Conservation (phyloP, 1,140 invertebrate genomes). For the Brachionus koreanus region DNA sequence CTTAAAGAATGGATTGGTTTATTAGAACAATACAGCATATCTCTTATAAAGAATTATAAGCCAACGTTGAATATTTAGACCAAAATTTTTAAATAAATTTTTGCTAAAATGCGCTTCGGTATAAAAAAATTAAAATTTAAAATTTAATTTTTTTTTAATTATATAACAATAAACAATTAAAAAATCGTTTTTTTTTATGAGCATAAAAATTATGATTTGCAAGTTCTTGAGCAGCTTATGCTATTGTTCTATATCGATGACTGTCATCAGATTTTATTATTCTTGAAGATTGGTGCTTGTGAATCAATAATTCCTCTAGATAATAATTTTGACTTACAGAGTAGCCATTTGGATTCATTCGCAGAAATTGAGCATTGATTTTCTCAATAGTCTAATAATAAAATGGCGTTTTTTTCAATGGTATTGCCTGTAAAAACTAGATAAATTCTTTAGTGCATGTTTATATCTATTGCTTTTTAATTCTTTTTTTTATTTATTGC, state of each 20-base stretch:
- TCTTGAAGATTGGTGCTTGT: neutral
- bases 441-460: no score
- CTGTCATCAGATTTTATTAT: neutral
- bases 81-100: neutral
- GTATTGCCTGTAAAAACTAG: no score
- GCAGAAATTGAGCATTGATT: no score
- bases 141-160: neutral
- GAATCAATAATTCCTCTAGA: conserved; percentile 17
- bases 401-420: no score
- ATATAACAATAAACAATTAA: conserved; percentile 14
- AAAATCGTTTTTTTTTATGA: neutral
- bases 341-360: neutral
- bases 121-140: neutral
- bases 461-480: no score
- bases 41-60: neutral
- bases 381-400: no score
- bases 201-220: neutral
- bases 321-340: neutral
- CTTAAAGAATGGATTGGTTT: neutral
- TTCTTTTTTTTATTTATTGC: no score
- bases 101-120: neutral
- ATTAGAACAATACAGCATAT: neutral
- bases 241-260: neutral
- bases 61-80: neutral
- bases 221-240: neutral